Evolutionary conservation across 1,140 invertebrate species (phyloP).

Genomic region (Drosophila parvula): DNA sequence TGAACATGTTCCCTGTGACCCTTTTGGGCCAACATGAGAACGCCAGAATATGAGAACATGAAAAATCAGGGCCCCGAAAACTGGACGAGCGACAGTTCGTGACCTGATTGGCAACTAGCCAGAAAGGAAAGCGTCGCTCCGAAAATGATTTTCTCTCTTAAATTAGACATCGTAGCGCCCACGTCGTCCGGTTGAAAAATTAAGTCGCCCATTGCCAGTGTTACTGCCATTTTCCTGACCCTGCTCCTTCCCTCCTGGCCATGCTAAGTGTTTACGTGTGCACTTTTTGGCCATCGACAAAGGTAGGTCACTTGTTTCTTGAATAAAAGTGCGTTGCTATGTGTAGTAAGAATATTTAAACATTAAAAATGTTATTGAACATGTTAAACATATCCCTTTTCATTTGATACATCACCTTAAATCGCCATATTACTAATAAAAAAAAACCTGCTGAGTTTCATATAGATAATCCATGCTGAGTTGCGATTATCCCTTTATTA

Average conservation of each 20-base stretch:
- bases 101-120: slow-evolving; percentile 72
- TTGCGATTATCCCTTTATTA: slow-evolving; percentile 26
- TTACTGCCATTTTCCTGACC: slow-evolving; percentile 11
- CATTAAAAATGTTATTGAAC: too few relatives aligned
- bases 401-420: neutral
- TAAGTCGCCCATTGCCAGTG: slow-evolving; percentile 50
- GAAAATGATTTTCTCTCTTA: slow-evolving; percentile 68
- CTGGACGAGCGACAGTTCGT: slow-evolving; percentile 58
- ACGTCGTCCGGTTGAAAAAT: slow-evolving; percentile 54
- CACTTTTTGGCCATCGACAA: slow-evolving; percentile 29
- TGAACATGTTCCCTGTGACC: slow-evolving; percentile 68
- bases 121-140: slow-evolving; percentile 11
- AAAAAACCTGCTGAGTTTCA: neutral
- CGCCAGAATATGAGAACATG: slow-evolving; percentile 33
- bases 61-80: slow-evolving; percentile 35
- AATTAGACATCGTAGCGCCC: slow-evolving; percentile 52
- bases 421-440: neutral
- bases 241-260: neutral
- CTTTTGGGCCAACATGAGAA: slow-evolving; percentile 35
- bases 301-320: slow-evolving; percentile 19
- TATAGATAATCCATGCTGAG: slow-evolving; percentile 23
- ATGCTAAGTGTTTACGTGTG: slow-evolving; percentile 74
- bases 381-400: neutral
- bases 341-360: neutral
- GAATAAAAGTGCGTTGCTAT: slow-evolving; percentile 9